phyloP scores from a whole-genome alignment of 2,797 vertebrate species.

The Heliangelus exortis region DNA sequence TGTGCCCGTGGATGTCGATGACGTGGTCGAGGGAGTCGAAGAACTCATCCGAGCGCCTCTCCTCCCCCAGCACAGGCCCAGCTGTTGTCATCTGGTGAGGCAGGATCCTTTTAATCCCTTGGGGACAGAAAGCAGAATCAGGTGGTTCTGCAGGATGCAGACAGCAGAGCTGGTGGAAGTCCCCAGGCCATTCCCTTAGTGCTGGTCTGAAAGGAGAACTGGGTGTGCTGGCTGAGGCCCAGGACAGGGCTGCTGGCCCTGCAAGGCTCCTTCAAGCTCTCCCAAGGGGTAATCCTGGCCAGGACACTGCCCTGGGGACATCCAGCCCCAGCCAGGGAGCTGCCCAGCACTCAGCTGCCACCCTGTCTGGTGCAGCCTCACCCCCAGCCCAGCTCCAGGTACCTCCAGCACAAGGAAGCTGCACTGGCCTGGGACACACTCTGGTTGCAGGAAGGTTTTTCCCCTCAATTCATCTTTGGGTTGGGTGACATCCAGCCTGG shows the following conservation, averaged over 20 bases:
- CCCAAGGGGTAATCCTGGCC: neutral
- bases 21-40: slow-evolving; percentile 95
- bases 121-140: neutral
- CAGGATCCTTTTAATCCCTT: slow-evolving; percentile 94
- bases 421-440: rapidly evolving
- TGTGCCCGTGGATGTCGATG: slow-evolving; percentile 95
- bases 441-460: neutral
- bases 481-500: neutral
- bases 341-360: neutral
- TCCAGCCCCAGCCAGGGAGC: neutral
- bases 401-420: neutral
- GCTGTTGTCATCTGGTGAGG: slow-evolving; percentile 96
- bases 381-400: rapidly evolving
- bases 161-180: neutral
- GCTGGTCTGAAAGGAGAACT: neutral
- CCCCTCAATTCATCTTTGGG: neutral
- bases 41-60: slow-evolving; percentile 90
- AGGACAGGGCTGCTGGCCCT: neutral
- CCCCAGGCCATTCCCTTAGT: neutral
- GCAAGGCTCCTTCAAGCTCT: neutral
- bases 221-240: neutral
- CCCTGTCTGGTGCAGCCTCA: neutral
- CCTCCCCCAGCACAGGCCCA: slow-evolving; percentile 91
- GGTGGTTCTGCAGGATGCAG: neutral
- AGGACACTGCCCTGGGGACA: neutral